phyloP scores from a whole-genome alignment of 2,888 invertebrate species.

The Dromius quadrimaculatus region DNA sequence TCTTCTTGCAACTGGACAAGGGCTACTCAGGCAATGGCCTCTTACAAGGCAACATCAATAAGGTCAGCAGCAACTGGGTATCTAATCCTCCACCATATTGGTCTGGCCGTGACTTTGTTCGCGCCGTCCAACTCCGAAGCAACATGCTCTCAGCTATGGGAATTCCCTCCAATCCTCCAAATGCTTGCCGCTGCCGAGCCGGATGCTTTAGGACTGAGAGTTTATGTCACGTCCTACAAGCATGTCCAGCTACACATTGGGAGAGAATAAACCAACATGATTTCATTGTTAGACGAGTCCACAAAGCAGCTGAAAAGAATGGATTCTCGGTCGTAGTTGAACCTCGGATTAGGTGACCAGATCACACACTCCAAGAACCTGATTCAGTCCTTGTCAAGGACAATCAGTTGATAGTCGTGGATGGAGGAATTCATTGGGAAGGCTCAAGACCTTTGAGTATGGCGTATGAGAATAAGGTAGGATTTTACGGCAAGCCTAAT shows the following conservation, averaged over 20 bases:
- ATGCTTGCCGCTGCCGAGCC: neutral
- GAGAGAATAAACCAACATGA: neutral
- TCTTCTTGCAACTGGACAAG: neutral
- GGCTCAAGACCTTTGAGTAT: too few relatives aligned
- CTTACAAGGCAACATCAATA: neutral
- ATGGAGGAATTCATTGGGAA: neutral
- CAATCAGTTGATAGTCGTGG: neutral
- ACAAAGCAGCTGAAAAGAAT: neutral
- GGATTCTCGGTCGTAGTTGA: neutral
- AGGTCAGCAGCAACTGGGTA: neutral
- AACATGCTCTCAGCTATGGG: neutral
- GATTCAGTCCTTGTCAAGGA: neutral
- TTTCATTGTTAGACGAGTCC: too few relatives aligned
- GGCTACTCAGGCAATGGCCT: slow-evolving; percentile 4
- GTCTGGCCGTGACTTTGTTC: neutral
- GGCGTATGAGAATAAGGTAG: too few relatives aligned
- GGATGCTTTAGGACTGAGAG: neutral
- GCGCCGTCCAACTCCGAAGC: neutral
- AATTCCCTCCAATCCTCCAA: neutral
- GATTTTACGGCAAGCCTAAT: neutral
- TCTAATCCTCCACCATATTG: neutral
- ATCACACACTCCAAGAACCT: neutral
- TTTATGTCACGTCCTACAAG: neutral
- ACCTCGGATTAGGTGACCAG: neutral
- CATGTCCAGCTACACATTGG: neutral